Evolutionary conservation across 2,888 invertebrate genomes (phyloP).

Genomic region (Caenorhabditis sp.): DNA sequence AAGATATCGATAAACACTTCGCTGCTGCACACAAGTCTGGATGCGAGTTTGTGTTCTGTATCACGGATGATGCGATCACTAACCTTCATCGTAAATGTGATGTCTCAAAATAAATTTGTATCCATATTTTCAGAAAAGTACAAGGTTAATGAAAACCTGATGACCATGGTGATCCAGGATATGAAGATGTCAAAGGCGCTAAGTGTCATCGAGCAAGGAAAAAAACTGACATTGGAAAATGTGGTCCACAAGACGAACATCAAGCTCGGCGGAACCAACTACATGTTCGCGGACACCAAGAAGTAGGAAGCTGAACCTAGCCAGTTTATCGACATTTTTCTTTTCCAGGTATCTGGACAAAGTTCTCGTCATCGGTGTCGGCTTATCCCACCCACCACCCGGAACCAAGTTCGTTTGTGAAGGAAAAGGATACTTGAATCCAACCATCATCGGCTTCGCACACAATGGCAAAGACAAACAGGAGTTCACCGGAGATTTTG

Average conservation of each 20-base stretch:
- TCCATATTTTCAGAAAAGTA: slow-evolving; percentile 42
- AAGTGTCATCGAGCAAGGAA: slow-evolving; percentile 44
- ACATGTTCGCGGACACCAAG: slow-evolving; percentile 42
- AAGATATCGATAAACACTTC: slow-evolving; percentile 13
- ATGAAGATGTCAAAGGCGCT: slow-evolving; percentile 70
- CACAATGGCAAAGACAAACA: slow-evolving; percentile 66
- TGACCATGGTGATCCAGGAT: slow-evolving; percentile 75
- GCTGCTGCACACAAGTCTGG: not conserved
- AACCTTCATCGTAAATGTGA: slow-evolving; percentile 42
- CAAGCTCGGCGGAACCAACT: slow-evolving; percentile 77
- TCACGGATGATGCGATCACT: slow-evolving; percentile 53
- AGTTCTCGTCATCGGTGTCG: slow-evolving; percentile 33
- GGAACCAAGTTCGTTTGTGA: slow-evolving; percentile 17
- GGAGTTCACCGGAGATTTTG: slow-evolving; percentile 75
- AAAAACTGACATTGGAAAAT: slow-evolving; percentile 74
- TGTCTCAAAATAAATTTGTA: not conserved
- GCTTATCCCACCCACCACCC: slow-evolving; percentile 30
- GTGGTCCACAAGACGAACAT: slow-evolving; percentile 74
- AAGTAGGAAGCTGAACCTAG: not conserved
- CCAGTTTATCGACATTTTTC: not conserved
- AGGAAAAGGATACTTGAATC: slow-evolving; percentile 23
- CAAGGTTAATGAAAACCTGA: slow-evolving; percentile 71
- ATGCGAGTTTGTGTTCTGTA: slow-evolving; percentile 45
- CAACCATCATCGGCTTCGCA: slow-evolving; percentile 56
- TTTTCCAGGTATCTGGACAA: not conserved